Percentiles rank a stretch among this genome's conserved stretches.
Conservation (phyloP, 2,888 invertebrate species). For the Brassicogethes aeneus region DNA sequence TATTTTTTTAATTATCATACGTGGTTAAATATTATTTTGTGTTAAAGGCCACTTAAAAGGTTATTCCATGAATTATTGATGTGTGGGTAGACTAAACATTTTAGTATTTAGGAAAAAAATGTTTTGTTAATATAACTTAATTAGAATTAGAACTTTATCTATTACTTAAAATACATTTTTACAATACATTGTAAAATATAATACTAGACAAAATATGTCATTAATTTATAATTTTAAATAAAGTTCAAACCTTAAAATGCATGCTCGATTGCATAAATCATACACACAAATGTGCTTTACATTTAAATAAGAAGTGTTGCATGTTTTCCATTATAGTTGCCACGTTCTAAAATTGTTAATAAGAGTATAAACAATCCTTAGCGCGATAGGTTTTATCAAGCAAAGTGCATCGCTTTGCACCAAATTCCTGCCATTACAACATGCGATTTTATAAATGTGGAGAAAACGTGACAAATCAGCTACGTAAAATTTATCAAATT, state of each 20-base stretch:
- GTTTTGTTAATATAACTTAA: too few relatives aligned
- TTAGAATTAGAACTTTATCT: too few relatives aligned
- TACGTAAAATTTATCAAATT: not conserved
- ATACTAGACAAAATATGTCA: too few relatives aligned
- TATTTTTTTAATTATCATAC: too few relatives aligned
- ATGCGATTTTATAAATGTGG: slow-evolving; percentile 17
- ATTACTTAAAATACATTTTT: too few relatives aligned
- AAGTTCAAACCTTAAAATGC: not conserved
- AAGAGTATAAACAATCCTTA: not conserved
- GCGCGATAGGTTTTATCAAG: not conserved
- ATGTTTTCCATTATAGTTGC: not conserved
- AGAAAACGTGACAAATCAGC: slow-evolving; percentile 1
- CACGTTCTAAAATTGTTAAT: slow-evolving; percentile 1
- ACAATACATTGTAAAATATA: too few relatives aligned
- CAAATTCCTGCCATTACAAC: slow-evolving; percentile 17
- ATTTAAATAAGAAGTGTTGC: slow-evolving; percentile 1
- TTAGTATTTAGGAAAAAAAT: too few relatives aligned
- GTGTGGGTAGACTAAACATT: too few relatives aligned
- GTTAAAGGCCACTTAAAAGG: too few relatives aligned
- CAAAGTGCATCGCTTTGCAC: slow-evolving; percentile 2
- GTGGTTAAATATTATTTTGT: too few relatives aligned
- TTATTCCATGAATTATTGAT: too few relatives aligned
- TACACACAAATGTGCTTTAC: not conserved
- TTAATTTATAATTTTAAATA: not conserved
- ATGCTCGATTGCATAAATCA: not conserved